Evolutionary conservation across 2,113 vertebrate species (phyloP).

Genomic region (Lynx canadensis): DNA sequence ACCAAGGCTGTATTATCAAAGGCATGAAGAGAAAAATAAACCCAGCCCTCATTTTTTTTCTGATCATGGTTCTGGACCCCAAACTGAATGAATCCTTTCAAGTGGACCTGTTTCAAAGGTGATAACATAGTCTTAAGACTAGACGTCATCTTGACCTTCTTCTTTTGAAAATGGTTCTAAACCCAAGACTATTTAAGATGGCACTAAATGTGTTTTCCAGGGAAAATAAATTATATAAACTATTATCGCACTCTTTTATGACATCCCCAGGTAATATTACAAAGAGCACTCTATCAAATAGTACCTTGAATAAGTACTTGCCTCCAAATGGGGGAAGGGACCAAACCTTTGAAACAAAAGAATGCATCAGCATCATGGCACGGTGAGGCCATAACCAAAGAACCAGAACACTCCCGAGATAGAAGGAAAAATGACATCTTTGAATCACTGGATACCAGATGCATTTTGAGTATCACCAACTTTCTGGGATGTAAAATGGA

Average conservation of each 20-base stretch:
- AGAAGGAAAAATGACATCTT: neutral
- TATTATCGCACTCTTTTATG: neutral
- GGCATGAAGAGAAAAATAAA: conserved; percentile 3
- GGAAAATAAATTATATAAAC: neutral
- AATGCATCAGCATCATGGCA: neutral
- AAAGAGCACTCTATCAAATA: neutral
- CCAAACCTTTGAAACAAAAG: neutral
- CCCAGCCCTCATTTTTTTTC: neutral
- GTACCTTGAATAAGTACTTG: neutral
- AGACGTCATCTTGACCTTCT: neutral
- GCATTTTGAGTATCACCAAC: neutral
- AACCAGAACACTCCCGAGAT: neutral
- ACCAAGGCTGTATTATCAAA: neutral
- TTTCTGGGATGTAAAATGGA: neutral
- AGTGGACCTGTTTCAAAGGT: neutral
- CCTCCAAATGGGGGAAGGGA: neutral
- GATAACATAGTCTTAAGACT: neutral
- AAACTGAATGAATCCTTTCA: neutral
- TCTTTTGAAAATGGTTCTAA: conserved; percentile 24
- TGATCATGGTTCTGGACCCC: neutral
- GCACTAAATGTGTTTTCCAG: neutral
- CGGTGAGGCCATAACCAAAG: neutral
- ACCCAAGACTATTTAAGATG: neutral
- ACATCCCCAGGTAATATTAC: neutral
- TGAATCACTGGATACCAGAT: neutral